Percentiles rank a stretch among this genome's conserved stretches.
These are phyloP conservation scores for Bagarius yarrelli DNA, from an alignment of 2,113 vertebrate genomes.

Conservation along the genomic window DNA sequence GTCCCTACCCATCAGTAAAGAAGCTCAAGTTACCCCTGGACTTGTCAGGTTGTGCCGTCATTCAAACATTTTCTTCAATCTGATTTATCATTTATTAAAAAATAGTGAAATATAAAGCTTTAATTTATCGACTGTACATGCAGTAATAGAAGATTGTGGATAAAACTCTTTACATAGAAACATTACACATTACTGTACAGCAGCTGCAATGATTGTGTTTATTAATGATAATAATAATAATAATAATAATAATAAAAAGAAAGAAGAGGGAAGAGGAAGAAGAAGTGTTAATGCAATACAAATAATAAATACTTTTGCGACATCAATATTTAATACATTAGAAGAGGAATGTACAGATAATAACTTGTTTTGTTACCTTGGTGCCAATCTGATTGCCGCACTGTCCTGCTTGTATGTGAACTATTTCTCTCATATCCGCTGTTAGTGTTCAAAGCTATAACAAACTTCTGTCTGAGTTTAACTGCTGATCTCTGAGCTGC, in stretches of 20 bases:
- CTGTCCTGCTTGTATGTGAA: constrained; percentile 91
- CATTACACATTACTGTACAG: too few species aligned
- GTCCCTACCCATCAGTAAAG: too few species aligned
- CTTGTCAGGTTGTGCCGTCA: not conserved
- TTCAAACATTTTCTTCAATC: not conserved
- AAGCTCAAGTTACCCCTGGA: not conserved
- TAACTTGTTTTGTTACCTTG: constrained; percentile 71
- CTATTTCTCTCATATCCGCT: constrained; percentile 84
- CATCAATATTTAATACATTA: not conserved
- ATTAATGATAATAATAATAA: too few species aligned
- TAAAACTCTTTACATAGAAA: too few species aligned
- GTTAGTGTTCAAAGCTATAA: not conserved
- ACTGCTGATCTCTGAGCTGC: not conserved
- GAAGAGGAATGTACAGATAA: not conserved
- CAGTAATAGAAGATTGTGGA: too few species aligned
- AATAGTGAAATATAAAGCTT: not conserved
- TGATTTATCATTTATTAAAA: not conserved
- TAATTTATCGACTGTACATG: too few species aligned
- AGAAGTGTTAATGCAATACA: too few species aligned
- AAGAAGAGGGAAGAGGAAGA: too few species aligned
- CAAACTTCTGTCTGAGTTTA: not conserved
- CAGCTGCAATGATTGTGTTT: too few species aligned
- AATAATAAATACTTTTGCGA: not conserved
- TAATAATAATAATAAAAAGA: not conserved
- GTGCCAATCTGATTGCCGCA: constrained; percentile 94